Evolutionary conservation across 2,113 vertebrate genomes (phyloP), one percentile per base, ranked within the genome.

Genomic region (Phylloscopus trochiloides): DNA sequence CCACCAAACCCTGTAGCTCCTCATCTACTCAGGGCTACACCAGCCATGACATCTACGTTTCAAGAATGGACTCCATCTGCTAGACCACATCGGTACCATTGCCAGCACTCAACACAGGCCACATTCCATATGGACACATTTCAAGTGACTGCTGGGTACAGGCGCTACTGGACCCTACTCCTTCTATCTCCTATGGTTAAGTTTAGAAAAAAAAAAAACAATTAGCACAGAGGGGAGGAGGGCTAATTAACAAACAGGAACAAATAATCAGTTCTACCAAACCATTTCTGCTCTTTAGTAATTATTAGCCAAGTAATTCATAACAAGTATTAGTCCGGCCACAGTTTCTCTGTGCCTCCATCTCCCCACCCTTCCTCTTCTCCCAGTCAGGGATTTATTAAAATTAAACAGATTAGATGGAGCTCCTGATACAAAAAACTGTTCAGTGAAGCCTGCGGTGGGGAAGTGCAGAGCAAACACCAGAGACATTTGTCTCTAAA

Each of bases 391-490:
- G 97, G 98, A 98, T 98, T 98, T 98, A 98, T 98, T 98, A 98
- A 98, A 98, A 98, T 98, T 97, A 98, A 98, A 98, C 98, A 98
- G 97, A 98, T 98, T 98, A 98, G 98, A 98, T 98, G 96, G 94
- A 98, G 97, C 97, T 98, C 97, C 97, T 97, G 98, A 98, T 98
- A 98, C 96, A 92, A 97, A 98, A 96, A 98, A 98, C 97, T 97
- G 97, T 97, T 98, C 97, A 94, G 96, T 78, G 17, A 98, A 98
- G 98, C 97, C 97, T 98, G 97, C 81, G 95, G 98, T 98, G 96
- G 97, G 97, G 98, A 98, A 97, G 97, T 96, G 98, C 94, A 97
- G 96, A 97, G 95, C 97, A 98, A 98, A 98, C 97, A 98, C 97
- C 97, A 97, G 96, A 98, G 98, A 98, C 97, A 96, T 98, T 98